Evolutionary conservation across 2,888 invertebrate species (phyloP).

Genomic region (Papilio elwesi): DNA sequence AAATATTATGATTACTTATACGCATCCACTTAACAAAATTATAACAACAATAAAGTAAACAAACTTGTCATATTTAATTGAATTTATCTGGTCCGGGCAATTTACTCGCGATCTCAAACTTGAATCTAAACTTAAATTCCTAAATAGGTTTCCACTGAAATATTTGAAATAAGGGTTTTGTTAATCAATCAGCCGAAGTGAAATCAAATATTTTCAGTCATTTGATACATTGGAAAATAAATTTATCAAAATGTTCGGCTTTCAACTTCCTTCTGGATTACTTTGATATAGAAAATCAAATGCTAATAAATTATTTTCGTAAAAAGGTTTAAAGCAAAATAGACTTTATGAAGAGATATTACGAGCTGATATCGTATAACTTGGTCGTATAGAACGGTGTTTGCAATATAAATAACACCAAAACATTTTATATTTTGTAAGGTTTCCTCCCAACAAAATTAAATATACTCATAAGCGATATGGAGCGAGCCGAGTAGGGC

Average conservation of each 20-base stretch:
- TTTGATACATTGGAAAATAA: constrained; percentile 7
- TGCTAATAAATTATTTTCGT: background rate
- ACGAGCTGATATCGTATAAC: constrained; percentile 1
- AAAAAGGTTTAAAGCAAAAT: background rate
- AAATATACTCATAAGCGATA: constrained; percentile 25
- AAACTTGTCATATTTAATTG: too few relatives aligned
- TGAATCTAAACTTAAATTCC: too few relatives aligned
- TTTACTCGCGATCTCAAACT: too few relatives aligned
- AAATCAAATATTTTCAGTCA: constrained; percentile 7
- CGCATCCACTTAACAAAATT: too few relatives aligned
- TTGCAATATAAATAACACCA: constrained; percentile 9
- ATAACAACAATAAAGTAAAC: too few relatives aligned
- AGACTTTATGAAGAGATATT: background rate
- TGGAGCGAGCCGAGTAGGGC: constrained; percentile 8
- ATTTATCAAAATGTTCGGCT: background rate
- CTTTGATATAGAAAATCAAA: constrained; percentile 13
- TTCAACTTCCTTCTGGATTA: background rate
- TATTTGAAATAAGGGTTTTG: background rate
- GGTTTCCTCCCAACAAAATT: constrained; percentile 22
- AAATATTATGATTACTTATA: background rate
- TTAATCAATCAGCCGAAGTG: background rate
- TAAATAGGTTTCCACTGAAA: too few relatives aligned
- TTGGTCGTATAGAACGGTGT: background rate
- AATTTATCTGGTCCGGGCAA: too few relatives aligned
- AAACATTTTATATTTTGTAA: constrained; percentile 27